These are phyloP conservation scores for Solenopsis invicta DNA, from an alignment of 1,140 invertebrate species.

Conservation along the genomic window DNA sequence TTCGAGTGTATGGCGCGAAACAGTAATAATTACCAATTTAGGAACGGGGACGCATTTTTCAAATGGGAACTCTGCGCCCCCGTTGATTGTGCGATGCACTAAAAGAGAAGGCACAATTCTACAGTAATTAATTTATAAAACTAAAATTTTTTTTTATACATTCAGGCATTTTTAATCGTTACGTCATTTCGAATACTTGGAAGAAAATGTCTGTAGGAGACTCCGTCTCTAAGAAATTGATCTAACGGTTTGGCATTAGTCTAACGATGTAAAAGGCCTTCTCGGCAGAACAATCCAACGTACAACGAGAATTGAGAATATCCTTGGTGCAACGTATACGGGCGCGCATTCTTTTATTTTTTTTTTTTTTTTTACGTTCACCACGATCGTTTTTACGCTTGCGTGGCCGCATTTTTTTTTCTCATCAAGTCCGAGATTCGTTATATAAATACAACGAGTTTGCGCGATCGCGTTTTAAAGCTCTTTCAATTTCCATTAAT, in stretches of 20 bases:
- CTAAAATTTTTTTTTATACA: background rate
- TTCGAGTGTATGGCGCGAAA: background rate
- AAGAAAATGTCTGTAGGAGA: background rate
- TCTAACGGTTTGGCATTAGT: background rate
- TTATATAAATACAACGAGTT: background rate
- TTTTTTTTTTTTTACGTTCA: background rate
- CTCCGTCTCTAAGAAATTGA: background rate
- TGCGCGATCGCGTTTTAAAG: background rate
- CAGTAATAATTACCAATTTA: background rate
- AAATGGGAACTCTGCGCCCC: no score
- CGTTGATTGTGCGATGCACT: background rate
- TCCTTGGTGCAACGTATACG: background rate
- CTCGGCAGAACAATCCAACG: background rate
- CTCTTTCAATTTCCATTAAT: conserved; percentile 37
- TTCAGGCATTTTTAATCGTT: background rate
- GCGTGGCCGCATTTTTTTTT: conserved; percentile 12
- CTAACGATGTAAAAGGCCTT: background rate
- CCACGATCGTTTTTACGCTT: background rate
- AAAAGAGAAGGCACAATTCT: background rate
- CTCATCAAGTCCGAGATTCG: background rate
- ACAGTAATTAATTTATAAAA: background rate
- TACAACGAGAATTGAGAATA: background rate
- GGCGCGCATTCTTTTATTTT: no score
- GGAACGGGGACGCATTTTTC: background rate
- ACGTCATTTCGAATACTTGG: no score